Evolutionary conservation across 1,140 invertebrate species (phyloP).

Genomic region (Calycopis cecrops): DNA sequence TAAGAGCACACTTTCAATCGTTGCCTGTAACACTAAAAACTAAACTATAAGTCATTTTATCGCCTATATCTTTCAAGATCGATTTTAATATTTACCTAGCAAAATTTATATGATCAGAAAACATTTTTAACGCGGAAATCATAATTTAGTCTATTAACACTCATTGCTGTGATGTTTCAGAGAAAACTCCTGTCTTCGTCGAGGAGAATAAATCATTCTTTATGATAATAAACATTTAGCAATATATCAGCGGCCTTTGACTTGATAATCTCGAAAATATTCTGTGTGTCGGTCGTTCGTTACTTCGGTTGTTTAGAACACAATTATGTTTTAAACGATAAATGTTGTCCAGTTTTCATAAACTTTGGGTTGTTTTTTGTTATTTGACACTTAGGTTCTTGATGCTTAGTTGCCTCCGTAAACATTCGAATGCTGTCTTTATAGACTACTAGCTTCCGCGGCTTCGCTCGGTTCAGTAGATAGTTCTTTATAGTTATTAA

Average conservation of each 20-base stretch:
- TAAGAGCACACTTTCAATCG: too few species aligned
- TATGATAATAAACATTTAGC: constrained; percentile 38
- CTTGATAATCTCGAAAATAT: constrained; percentile 28
- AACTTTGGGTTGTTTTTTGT: too few species aligned
- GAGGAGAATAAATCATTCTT: constrained; percentile 31
- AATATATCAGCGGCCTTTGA: constrained; percentile 24
- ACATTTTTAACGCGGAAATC: constrained; percentile 28
- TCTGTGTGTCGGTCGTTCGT: neutral
- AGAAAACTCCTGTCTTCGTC: constrained; percentile 32
- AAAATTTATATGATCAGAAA: neutral
- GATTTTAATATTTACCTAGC: neutral
- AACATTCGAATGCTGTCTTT: too few species aligned
- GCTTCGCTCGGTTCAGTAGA: too few species aligned
- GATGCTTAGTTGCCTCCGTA: too few species aligned
- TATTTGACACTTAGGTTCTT: too few species aligned
- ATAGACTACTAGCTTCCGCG: too few species aligned
- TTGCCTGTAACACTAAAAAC: neutral
- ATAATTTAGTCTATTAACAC: constrained; percentile 28
- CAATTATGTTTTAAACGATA: too few species aligned
- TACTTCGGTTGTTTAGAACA: too few species aligned
- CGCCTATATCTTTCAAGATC: neutral
- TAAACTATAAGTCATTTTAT: constrained; percentile 1
- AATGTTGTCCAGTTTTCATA: too few species aligned
- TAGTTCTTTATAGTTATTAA: too few species aligned
- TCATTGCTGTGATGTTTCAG: constrained; percentile 20